Base-by-base conservation (phyloP, 2,113 vertebrate genomes). In the Xiphophorus couchianus region DNA sequence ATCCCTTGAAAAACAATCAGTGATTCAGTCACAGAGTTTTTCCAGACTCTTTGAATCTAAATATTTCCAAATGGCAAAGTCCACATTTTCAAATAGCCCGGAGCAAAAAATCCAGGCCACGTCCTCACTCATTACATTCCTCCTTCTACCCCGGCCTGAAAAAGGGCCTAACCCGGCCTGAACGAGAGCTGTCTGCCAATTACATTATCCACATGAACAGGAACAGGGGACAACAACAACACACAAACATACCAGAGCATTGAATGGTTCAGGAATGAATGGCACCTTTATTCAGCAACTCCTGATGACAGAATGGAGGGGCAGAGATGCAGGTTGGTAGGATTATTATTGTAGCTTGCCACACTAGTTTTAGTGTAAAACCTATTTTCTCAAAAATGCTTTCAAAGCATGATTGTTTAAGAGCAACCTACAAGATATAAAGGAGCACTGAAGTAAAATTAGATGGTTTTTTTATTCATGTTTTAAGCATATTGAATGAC, bases 201-300 rank as follows among this genome's bases (percentile, higher is more conserved):
- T 85, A 74, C 69, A 87, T 89, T 89, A 87, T 75, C 83, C 88
- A 84, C 78, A 82, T 90, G 90, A 91, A 83, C 61, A 75, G 73
- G 67, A 84, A 80, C 76, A 39, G 78, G 76, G 30, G 61, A 37
- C 25, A 31, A 83, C 83, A 80, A 66, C 81, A 83, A 58, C 33
- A 51, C 67, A 71, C 66, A 35, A 42, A 81, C 60, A 73, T 76
- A 74, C 63, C 66, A 73, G 74, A 51, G 68, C 54, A 77, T 31
- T 33, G 37, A 37, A 71, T 30, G 63, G 65, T 35, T 39, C 35
- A 72, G 51, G 75, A 28, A 89, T 90, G 87, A 92, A 92, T 92
- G 81, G 75, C 63, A 78, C 84, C 69, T 78, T 87, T 69, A 84
- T 89, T 79, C 78, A 81, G 70, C 63, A 39, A 28, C 51, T 85